Evolutionary conservation across 2,888 invertebrate genomes (phyloP).

Genomic region (Tipula confusa): DNA sequence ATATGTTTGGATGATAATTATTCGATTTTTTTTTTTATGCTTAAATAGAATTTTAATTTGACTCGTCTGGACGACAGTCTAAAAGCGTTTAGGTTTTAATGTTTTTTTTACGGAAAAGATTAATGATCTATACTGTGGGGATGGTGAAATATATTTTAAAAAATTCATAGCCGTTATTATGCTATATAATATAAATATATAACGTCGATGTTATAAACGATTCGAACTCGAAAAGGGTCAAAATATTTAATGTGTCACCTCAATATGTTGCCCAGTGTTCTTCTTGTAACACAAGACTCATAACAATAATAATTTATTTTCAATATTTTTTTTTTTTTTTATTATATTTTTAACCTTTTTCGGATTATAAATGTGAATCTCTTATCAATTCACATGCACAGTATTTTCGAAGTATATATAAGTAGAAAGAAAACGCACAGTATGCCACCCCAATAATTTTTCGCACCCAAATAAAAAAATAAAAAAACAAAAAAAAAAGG

Average conservation of each 20-base stretch:
- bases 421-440: background rate
- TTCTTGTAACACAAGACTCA: background rate
- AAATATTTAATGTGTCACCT: background rate
- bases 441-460: slow-evolving; percentile 9
- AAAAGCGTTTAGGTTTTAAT: background rate
- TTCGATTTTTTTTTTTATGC: background rate
- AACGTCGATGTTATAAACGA: background rate
- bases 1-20: background rate
- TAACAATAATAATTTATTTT: slow-evolving; percentile 25
- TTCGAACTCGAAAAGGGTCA: background rate
- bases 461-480: background rate
- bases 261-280: slow-evolving; percentile 6
- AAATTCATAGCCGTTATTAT: background rate
- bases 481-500: background rate
- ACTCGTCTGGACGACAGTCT: background rate
- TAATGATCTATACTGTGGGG: background rate
- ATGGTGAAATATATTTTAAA: background rate
- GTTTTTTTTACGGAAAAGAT: background rate
- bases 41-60: background rate
- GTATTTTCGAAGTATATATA: background rate
- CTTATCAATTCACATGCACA: slow-evolving; percentile 21
- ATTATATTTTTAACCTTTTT: background rate
- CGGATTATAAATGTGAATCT: slow-evolving; percentile 12
- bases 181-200: background rate
- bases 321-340: background rate